phyloP scores from a whole-genome alignment of 2,888 invertebrate genomes.

The Cheilosia vernalis region DNA sequence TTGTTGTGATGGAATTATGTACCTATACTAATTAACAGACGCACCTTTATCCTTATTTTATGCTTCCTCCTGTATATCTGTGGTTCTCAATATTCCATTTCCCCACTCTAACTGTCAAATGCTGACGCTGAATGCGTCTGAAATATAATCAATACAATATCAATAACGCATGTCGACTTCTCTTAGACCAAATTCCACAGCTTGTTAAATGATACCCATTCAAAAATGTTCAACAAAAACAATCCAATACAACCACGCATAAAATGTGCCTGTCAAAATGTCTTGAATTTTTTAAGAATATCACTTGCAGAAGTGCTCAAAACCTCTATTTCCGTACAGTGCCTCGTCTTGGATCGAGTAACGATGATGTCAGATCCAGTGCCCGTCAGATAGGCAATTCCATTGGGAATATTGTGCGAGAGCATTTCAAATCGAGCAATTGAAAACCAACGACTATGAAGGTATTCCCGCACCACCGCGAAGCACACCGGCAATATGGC shows the following conservation, averaged over 20 bases:
- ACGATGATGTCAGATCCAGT: conserved; percentile 39
- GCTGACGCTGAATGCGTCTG: too few species aligned
- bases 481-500: conserved; percentile 5
- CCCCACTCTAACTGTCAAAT: too few species aligned
- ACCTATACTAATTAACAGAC: too few species aligned
- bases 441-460: conserved; percentile 38
- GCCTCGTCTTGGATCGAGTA: conserved; percentile 21
- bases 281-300: not conserved
- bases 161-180: not conserved
- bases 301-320: conserved; percentile 1
- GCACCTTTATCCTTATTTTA: too few species aligned
- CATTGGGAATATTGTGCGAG: conserved; percentile 21
- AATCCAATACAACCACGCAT: not conserved
- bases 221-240: not conserved
- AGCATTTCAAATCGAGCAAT: conserved; percentile 12
- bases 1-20: too few species aligned
- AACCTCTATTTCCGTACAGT: not conserved
- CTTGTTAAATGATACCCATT: not conserved
- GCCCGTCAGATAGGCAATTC: conserved; percentile 25
- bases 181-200: not conserved
- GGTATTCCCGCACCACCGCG: not conserved
- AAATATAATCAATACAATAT: too few species aligned
- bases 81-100: too few species aligned
- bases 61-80: too few species aligned
- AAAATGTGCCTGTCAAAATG: not conserved